Evolutionary conservation across 2,797 vertebrate species (phyloP).

Genomic region (Clarias fuscus): DNA sequence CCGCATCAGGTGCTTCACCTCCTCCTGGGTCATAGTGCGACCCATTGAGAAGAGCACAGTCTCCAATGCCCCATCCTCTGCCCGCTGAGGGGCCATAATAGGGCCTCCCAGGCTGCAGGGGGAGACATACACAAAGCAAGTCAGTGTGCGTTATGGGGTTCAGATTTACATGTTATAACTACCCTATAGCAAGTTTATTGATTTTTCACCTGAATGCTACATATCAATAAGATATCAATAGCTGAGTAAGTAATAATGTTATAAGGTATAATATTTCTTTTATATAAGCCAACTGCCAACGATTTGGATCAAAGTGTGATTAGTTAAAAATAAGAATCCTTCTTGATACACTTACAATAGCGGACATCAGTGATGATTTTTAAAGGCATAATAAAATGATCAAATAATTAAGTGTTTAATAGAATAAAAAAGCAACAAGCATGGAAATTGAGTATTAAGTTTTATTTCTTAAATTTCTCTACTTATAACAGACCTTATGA

Average conservation of each 20-base stretch:
- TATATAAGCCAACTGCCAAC: background rate
- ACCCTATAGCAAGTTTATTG: background rate
- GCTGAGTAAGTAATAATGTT: background rate
- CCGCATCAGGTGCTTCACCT: slow-evolving; percentile 87
- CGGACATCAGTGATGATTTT: background rate
- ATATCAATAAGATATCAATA: background rate
- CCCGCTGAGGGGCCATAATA: slow-evolving; percentile 54
- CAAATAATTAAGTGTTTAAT: background rate
- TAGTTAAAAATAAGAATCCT: background rate
- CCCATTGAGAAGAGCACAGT: slow-evolving; percentile 86
- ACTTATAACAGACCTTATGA: background rate
- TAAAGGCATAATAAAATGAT: background rate
- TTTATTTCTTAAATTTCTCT: slow-evolving; percentile 56
- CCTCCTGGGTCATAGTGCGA: slow-evolving; percentile 89
- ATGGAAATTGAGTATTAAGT: slow-evolving; percentile 52
- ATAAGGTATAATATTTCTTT: background rate
- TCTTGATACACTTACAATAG: background rate
- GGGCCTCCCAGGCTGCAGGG: slow-evolving; percentile 59
- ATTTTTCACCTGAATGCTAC: background rate
- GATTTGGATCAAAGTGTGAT: background rate
- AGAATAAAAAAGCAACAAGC: slow-evolving; percentile 56
- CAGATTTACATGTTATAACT: background rate
- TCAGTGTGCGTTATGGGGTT: slow-evolving; percentile 17
- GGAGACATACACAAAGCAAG: slow-evolving; percentile 50
- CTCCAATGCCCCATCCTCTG: slow-evolving; percentile 81